These are phyloP conservation scores for Nyctalus aviator DNA, from an alignment of 2,797 vertebrate genomes.

Conservation along the genomic window DNA sequence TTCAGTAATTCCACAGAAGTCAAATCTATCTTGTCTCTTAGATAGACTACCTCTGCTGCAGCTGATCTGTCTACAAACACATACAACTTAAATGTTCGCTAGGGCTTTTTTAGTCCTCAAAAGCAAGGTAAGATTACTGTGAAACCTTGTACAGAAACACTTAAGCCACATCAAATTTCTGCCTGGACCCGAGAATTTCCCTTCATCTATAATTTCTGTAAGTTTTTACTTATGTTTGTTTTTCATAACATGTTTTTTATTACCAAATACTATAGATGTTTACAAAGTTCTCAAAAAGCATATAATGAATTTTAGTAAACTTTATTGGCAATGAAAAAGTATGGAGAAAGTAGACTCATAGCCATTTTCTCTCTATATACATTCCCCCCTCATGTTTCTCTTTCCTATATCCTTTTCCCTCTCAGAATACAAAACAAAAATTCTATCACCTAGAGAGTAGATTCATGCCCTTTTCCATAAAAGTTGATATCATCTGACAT, in stretches of 20 bases:
- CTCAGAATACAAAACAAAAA: neutral
- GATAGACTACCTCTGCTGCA: neutral
- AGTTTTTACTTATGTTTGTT: neutral
- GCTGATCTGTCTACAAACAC: rapidly evolving
- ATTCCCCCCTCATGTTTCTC: neutral
- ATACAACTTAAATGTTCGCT: neutral
- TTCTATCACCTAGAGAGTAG: neutral
- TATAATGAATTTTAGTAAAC: neutral
- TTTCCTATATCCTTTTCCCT: neutral
- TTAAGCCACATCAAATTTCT: neutral
- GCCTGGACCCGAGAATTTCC: neutral
- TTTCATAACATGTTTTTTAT: neutral
- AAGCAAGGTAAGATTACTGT: neutral
- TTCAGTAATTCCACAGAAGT: conserved; percentile 40
- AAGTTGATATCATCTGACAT: neutral
- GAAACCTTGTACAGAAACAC: neutral
- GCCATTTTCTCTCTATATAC: neutral
- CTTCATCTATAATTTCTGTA: neutral
- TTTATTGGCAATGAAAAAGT: neutral
- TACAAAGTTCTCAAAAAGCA: neutral
- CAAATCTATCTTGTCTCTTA: neutral
- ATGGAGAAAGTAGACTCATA: neutral
- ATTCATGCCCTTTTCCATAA: neutral
- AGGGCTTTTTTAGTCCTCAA: neutral
- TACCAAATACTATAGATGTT: neutral